Evolutionary conservation across 2,113 vertebrate genomes (phyloP).

Genomic region (Pituophis catenifer): DNA sequence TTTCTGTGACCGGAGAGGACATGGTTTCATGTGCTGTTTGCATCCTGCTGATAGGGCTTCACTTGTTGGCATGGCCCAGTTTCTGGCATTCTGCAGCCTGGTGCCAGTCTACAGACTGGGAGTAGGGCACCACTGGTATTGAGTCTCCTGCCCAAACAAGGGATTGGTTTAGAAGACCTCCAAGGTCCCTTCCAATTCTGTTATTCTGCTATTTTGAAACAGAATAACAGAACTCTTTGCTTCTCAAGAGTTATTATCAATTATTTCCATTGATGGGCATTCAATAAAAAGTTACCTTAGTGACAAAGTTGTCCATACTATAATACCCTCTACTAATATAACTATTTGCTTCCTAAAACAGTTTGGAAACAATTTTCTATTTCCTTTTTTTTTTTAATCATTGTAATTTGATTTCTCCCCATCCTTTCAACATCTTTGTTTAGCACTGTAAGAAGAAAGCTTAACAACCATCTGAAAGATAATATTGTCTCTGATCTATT

Average conservation of each 20-base stretch:
- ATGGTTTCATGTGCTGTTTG: neutral
- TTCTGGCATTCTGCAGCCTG: neutral
- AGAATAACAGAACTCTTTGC: neutral
- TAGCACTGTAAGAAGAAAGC: conserved; percentile 6
- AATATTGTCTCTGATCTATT: neutral
- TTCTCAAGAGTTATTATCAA: neutral
- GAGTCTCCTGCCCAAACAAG: neutral
- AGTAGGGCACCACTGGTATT: too few relatives aligned
- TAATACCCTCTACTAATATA: conserved; percentile 2
- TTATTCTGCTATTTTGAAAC: neutral
- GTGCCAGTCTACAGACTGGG: too few relatives aligned
- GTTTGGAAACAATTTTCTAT: conserved; percentile 19
- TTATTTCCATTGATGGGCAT: conserved; percentile 8
- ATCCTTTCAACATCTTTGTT: neutral
- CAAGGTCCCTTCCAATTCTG: neutral
- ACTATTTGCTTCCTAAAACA: conserved; percentile 17
- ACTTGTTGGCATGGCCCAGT: neutral
- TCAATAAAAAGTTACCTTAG: neutral
- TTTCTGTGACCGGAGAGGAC: neutral
- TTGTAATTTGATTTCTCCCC: neutral
- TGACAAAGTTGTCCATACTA: neutral
- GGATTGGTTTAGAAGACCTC: neutral
- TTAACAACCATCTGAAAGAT: neutral
- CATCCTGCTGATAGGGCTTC: neutral
- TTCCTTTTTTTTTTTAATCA: neutral